Evolutionary conservation across 2,888 invertebrate genomes (phyloP), one percentile per base, ranked within the genome.

Genomic region (Callinectes sapidus): DNA sequence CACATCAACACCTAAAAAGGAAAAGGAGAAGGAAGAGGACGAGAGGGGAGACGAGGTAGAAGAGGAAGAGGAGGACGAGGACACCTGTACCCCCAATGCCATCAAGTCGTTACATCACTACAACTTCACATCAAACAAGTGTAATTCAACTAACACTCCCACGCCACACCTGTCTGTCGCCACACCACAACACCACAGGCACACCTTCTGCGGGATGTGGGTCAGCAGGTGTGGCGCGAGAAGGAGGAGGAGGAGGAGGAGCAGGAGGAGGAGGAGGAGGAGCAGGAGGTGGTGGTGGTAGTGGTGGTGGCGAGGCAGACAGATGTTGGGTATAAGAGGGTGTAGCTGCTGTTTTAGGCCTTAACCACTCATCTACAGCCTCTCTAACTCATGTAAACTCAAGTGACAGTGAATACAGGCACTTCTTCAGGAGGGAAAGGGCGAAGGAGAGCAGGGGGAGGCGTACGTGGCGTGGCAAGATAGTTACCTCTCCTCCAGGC

Each of bases 211-310:
- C 71, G n/a, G 71, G 71, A 81, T 81, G 32, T 35, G 35, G 81
- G 81, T 81, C 35, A 81, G 81, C n/a, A 81, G 35, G 35, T 77
- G 71, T n/a, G 71, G n/a, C 71, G 28, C n/a, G 71, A 77, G 71
- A 32, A 77, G 71, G 35, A 81, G 81, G 81, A 81, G 81, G 35
- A 81, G 81, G 35, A 81, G 16, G 35, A 35, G 35, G 35, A 16
- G 32, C 28, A 6, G 71, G 28, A 2, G 28, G 28, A 77, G 71
- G 71, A 77, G 32, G 35, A 81, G 81, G 81, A 81, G 81, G 35
- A 81, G 81, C 16, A 81, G 16, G 35, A 35, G 35, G 35, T 3
- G 32, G 71, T 1, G 71, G 28, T 1, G 28, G 71, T 10, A 5
- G 71, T 28, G 71, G 71, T 13, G 71, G 23, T 23, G n/a, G 71